Base-by-base conservation (phyloP, 2,888 invertebrate genomes). In the Nomada fucata region DNA sequence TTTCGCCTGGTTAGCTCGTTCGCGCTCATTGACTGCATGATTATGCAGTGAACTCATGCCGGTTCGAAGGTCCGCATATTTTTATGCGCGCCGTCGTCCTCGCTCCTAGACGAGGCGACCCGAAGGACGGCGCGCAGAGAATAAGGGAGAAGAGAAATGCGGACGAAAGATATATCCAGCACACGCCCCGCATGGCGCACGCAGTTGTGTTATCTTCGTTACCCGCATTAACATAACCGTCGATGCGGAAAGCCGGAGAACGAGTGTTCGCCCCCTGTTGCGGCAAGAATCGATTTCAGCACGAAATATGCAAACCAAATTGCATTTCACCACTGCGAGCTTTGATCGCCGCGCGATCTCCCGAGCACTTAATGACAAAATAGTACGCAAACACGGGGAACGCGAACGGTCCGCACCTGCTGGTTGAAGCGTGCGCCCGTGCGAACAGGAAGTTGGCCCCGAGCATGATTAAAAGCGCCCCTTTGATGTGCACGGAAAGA, bases 301-400 rank as follows among this genome's bases (percentile, higher is more conserved):
- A 81, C 87, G 88, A 91, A 91, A 91, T 91, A 91, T 92, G 91
- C 91, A 90, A 92, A 91, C 87, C 89, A 89, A 91, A 92, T 92
- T 92, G 91, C 89, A 88, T 89, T 90, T 89, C 88, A 79, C 61
- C 76, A 44, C 63, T 64, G 63, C n/a, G 67, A 79, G 82, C 87
- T 89, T 88, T 86, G 89, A 89, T 90, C 90, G 83, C 76, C 59
- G 79, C 78, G 83, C 84, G 88, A 85, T 89, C 75, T 75, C 79
- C 63, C 78, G 79, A 67, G 68, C 75, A 74, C 82, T 86, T 89
- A 88, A 89, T 86, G 79, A 78, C 81, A 80, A 76, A 72, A 76
- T 78, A 70, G 64, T 61, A 47, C 71, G 74, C 76, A 82, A 85
- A 79, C 71, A 70, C 23, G 60, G 65, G 44, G 63, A 10, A 18